A percentile compares a stretch with the other conserved stretches of the same genome.
Evolutionary conservation across 2,888 invertebrate genomes (phyloP).

Genomic region (Acanthacorydalis orientalis): DNA sequence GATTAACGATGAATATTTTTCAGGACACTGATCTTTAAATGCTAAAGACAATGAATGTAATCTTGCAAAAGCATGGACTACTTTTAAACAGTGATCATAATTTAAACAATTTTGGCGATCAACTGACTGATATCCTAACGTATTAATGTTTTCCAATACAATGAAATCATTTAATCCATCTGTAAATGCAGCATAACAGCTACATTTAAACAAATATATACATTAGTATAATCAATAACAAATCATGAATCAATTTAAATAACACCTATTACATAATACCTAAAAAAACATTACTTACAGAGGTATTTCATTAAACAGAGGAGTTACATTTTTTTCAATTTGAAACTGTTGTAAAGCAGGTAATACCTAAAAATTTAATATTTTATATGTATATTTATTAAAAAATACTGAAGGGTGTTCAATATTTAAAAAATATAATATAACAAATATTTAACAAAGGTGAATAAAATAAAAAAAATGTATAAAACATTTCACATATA

Average conservation of each 20-base stretch:
- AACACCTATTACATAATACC: not conserved
- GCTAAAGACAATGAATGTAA: slow-evolving; percentile 30
- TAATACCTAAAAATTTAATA: slow-evolving; percentile 20
- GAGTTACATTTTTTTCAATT: slow-evolving; percentile 14
- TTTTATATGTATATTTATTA: slow-evolving; percentile 1
- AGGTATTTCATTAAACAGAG: slow-evolving; percentile 15
- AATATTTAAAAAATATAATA: no score
- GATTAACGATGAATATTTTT: slow-evolving; percentile 18
- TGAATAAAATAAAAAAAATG: no score
- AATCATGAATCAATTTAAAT: not conserved
- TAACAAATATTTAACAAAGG: no score
- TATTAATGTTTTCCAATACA: slow-evolving; percentile 24
- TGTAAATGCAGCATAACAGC: slow-evolving; percentile 19
- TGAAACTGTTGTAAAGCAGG: slow-evolving; percentile 28
- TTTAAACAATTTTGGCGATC: slow-evolving; percentile 19
- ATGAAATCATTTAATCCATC: slow-evolving; percentile 28
- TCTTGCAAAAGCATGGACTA: slow-evolving; percentile 24
- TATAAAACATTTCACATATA: no score
- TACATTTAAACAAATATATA: slow-evolving; percentile 9
- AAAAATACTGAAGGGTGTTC: no score
- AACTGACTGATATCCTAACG: slow-evolving; percentile 19
- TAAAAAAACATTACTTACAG: slow-evolving; percentile 12
- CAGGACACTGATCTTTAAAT: slow-evolving; percentile 23
- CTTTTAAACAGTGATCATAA: slow-evolving; percentile 17
- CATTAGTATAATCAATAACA: not conserved